These are phyloP conservation scores for Aphidius ervi DNA, from an alignment of 1,140 invertebrate genomes.

Conservation along the genomic window DNA sequence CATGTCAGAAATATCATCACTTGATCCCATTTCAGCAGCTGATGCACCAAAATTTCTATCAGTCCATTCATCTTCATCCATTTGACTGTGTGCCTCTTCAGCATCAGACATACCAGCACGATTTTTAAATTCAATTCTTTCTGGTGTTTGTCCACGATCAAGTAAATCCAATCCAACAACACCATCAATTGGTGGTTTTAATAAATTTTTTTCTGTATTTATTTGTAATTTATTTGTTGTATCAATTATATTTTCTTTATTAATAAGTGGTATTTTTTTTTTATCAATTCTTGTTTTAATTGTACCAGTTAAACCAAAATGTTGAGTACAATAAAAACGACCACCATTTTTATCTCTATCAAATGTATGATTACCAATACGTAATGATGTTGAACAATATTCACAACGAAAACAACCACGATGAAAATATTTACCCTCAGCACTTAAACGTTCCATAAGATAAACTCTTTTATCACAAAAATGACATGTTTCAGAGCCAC, in stretches of 20 bases:
- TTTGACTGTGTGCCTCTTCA: conserved; percentile 72
- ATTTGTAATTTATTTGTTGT: conserved; percentile 28
- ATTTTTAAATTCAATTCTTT: conserved; percentile 76
- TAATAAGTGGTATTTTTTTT: conserved; percentile 40
- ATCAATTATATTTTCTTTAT: conserved; percentile 51
- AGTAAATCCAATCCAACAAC: conserved; percentile 58
- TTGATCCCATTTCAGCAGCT: conserved; percentile 64
- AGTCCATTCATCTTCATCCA: conserved; percentile 91
- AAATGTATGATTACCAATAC: conserved; percentile 70
- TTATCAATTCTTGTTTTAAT: conserved; percentile 47
- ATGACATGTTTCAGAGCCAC: conserved; percentile 75
- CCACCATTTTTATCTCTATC: conserved; percentile 68
- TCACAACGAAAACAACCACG: conserved; percentile 76
- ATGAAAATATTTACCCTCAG: conserved; percentile 85
- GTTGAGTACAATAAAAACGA: conserved; percentile 78
- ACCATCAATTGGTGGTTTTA: conserved; percentile 31
- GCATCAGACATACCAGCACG: conserved; percentile 61
- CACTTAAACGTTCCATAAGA: conserved; percentile 79
- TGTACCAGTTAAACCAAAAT: conserved; percentile 64
- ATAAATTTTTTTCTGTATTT: conserved; percentile 39
- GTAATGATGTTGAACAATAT: conserved; percentile 66
- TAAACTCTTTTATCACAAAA: conserved; percentile 86
- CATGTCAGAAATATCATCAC: conserved; percentile 69
- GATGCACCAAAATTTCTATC: conserved; percentile 83
- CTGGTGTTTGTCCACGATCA: conserved; percentile 70